Evolutionary conservation across 2,888 invertebrate species (phyloP).

Genomic region (Saturnia japonica): DNA sequence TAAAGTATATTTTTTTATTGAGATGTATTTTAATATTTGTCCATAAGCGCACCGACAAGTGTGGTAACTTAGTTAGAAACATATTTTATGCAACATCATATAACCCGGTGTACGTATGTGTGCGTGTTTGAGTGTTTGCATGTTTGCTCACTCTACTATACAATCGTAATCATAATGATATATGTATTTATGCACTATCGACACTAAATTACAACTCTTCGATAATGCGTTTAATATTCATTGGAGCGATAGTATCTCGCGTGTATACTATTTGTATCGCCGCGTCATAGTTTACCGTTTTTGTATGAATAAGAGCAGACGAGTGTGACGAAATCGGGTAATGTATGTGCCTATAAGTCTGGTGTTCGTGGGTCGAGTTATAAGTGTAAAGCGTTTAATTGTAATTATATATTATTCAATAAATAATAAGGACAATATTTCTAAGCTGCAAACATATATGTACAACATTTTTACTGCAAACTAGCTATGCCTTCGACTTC

Average conservation of each 20-base stretch:
- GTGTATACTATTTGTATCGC: conserved; percentile 49
- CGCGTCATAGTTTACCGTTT: conserved; percentile 45
- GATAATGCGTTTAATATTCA: conserved; percentile 38
- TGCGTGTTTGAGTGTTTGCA: too few relatives aligned
- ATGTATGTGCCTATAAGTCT: conserved; percentile 31
- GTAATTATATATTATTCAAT: not conserved
- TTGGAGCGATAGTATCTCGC: conserved; percentile 34
- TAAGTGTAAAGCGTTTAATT: not conserved
- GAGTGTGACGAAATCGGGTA: conserved; percentile 49
- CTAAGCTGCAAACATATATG: not conserved
- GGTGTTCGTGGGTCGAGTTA: not conserved
- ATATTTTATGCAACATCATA: not conserved
- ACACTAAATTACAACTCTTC: conserved; percentile 18
- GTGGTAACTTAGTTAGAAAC: not conserved
- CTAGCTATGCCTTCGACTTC: too few relatives aligned
- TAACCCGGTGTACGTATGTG: not conserved
- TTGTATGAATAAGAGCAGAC: conserved; percentile 40
- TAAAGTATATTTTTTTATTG: too few relatives aligned
- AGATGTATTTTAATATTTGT: not conserved
- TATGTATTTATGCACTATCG: conserved; percentile 18
- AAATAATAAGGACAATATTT: not conserved
- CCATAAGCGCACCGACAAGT: not conserved
- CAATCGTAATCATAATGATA: conserved; percentile 19
- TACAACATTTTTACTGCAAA: not conserved
- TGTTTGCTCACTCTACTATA: conserved; percentile 7